Percentiles rank a stretch among this genome's conserved stretches.
phyloP scores from a whole-genome alignment of 1,140 invertebrate species.

The Drosophila guanche region DNA sequence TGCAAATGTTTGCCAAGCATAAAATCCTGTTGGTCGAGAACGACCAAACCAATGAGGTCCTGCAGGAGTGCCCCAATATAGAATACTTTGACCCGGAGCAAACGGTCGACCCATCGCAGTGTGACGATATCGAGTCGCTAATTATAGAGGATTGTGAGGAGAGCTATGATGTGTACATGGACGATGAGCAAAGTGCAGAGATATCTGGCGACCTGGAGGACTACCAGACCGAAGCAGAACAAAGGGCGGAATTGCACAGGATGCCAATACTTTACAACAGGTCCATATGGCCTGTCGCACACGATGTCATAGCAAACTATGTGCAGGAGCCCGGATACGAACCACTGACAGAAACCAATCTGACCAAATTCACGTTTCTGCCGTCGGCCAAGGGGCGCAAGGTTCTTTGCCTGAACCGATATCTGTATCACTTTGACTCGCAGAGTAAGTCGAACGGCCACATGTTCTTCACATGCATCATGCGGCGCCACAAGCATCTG shows the following conservation, averaged over 20 bases:
- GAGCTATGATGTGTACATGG: constrained; percentile 58
- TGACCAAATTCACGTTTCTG: constrained; percentile 73
- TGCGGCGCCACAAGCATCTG: constrained; percentile 59
- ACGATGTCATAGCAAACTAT: constrained; percentile 59
- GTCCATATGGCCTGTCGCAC: constrained; percentile 53
- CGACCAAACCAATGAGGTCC: constrained; percentile 59
- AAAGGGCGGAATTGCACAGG: not conserved
- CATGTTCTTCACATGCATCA: constrained; percentile 76
- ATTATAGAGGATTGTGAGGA: constrained; percentile 74
- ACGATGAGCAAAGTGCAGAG: constrained; percentile 2
- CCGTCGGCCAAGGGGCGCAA: constrained; percentile 75
- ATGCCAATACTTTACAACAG: not conserved
- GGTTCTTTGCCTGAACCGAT: constrained; percentile 64
- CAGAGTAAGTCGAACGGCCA: constrained; percentile 63
- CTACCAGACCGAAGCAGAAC: constrained; percentile 10
- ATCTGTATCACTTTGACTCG: constrained; percentile 72
- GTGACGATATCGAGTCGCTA: constrained; percentile 59
- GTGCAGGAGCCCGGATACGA: constrained; percentile 36
- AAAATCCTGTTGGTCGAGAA: constrained; percentile 72
- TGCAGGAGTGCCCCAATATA: constrained; percentile 63
- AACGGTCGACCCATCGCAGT: constrained; percentile 7
- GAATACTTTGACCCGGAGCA: constrained; percentile 64
- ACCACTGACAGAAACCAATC: constrained; percentile 52
- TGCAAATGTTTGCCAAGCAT: constrained; percentile 70
- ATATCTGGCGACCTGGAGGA: constrained; percentile 6